Evolutionary conservation across 2,888 invertebrate genomes (phyloP).

Genomic region (Diachrysia chrysitis): DNA sequence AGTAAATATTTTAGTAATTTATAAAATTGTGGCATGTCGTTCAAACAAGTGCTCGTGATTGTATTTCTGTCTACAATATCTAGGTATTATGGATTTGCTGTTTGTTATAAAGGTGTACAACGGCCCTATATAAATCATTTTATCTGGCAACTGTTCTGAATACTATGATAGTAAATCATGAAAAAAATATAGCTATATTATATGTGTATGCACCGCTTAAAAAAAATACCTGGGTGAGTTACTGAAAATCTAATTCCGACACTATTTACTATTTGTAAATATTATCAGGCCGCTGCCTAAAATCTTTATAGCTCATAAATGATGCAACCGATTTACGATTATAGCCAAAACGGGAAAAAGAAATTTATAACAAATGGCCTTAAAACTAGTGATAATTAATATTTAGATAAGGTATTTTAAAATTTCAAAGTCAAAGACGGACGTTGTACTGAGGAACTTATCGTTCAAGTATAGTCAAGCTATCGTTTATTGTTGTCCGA

Average conservation of each 20-base stretch:
- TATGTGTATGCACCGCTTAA: background rate
- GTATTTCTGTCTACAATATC: too few species aligned
- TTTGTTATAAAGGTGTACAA: too few species aligned
- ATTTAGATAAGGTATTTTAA: background rate
- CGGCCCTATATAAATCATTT: too few species aligned
- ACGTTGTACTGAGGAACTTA: conserved; percentile 1
- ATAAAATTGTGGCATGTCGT: too few species aligned
- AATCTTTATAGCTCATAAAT: background rate
- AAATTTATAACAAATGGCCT: background rate
- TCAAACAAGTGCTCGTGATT: too few species aligned
- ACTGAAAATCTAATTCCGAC: background rate
- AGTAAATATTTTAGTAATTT: background rate
- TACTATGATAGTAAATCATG: too few species aligned
- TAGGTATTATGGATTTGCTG: too few species aligned
- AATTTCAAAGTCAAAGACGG: conserved; percentile 6
- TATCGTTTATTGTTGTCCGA: background rate
- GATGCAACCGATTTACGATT: background rate
- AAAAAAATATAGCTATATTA: too few species aligned
- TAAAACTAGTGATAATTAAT: background rate
- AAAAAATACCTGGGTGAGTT: background rate
- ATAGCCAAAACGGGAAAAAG: background rate
- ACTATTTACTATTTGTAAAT: background rate
- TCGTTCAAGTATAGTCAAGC: background rate
- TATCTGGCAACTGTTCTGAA: too few species aligned
- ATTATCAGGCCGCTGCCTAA: background rate